phyloP scores from a whole-genome alignment of 2,113 vertebrate species.

The Ornithorhynchus anatinus region DNA sequence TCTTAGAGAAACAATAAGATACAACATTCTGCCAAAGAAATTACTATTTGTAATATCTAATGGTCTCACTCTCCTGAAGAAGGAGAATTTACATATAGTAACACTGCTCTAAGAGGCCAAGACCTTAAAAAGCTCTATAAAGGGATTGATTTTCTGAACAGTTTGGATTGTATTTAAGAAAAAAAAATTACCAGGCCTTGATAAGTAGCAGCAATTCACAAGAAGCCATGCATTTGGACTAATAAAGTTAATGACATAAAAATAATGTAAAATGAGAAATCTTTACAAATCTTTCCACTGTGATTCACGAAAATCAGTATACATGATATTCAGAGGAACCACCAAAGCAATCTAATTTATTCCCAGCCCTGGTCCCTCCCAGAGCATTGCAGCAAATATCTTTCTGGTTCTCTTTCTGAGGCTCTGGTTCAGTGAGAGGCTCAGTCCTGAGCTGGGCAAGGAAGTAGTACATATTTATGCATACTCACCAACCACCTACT shows the following conservation, averaged over 20 bases:
- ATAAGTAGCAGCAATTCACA: neutral
- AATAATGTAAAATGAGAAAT: neutral
- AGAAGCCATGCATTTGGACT: neutral
- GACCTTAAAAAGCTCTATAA: slow-evolving; percentile 21
- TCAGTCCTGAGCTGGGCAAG: too few relatives aligned
- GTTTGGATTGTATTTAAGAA: neutral
- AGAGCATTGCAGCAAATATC: too few relatives aligned
- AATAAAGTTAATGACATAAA: neutral
- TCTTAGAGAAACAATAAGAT: slow-evolving; percentile 12
- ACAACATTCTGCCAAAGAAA: neutral
- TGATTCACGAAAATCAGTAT: neutral
- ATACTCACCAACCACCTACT: too few relatives aligned
- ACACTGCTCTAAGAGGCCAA: neutral
- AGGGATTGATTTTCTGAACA: neutral
- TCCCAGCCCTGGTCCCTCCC: neutral
- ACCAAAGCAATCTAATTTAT: neutral
- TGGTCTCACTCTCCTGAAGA: neutral
- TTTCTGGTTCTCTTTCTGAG: too few relatives aligned
- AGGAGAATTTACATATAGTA: slow-evolving; percentile 22
- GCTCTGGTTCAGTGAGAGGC: too few relatives aligned
- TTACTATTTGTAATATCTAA: slow-evolving; percentile 10
- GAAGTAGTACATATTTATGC: too few relatives aligned
- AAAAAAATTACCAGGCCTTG: neutral
- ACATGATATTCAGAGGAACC: neutral
- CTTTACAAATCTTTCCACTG: neutral